Conservation (phyloP, 2,797 vertebrate genomes). For the Macropodus opercularis region DNA sequence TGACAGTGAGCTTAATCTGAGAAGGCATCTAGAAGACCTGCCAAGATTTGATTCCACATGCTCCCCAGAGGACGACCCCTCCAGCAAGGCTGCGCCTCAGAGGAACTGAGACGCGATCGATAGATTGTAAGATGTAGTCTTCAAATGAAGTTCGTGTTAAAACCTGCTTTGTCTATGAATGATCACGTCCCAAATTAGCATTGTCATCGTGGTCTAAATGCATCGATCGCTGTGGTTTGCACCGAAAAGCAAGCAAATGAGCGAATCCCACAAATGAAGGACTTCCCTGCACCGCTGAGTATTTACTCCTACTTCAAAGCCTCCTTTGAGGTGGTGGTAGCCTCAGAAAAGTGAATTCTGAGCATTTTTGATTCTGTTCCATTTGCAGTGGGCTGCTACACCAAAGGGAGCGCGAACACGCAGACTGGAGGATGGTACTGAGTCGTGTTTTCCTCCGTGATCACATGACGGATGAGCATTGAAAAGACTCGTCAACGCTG, state of each 20-base stretch:
- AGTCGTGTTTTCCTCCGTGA: slow-evolving; percentile 12
- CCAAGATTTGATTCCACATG: slow-evolving; percentile 54
- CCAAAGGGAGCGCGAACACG: not conserved
- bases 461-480: slow-evolving; percentile 31
- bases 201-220: slow-evolving; percentile 19
- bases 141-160: too few relatives aligned
- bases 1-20: slow-evolving; percentile 55
- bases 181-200: slow-evolving; percentile 26
- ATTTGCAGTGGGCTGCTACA: slow-evolving; percentile 21
- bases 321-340: slow-evolving; percentile 43
- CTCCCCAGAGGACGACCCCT: slow-evolving; percentile 42
- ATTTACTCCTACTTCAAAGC: slow-evolving; percentile 45
- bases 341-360: slow-evolving; percentile 23
- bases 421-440: slow-evolving; percentile 6
- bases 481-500: slow-evolving; percentile 24
- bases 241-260: slow-evolving; percentile 29
- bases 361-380: slow-evolving; percentile 12
- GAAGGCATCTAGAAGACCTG: slow-evolving; percentile 31
- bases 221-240: slow-evolving; percentile 1
- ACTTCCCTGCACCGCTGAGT: not conserved
- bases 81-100: slow-evolving; percentile 19
- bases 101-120: slow-evolving; percentile 3
- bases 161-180: too few relatives aligned
- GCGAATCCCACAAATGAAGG: slow-evolving; percentile 9
- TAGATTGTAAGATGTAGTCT: slow-evolving; percentile 8